Evolutionary conservation across 2,888 invertebrate species (phyloP).

Genomic region (Chalcosyrphus nemorum): DNA sequence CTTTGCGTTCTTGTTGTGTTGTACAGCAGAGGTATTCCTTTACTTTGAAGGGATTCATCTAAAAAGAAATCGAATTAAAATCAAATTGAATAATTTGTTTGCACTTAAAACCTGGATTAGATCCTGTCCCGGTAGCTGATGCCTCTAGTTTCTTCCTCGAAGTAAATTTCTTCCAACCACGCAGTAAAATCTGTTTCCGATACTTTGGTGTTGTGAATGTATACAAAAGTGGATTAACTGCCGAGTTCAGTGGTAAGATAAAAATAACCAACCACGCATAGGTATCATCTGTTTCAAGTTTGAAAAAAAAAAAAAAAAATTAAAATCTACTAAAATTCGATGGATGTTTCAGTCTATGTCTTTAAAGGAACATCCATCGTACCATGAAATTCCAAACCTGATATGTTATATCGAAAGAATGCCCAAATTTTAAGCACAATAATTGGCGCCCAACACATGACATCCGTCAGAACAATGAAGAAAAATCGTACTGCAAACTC

Average conservation of each 20-base stretch:
- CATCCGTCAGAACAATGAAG: constrained; percentile 87
- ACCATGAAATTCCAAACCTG: constrained; percentile 81
- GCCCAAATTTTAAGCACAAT: constrained; percentile 86
- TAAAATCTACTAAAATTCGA: neutral
- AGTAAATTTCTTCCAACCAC: constrained; percentile 81
- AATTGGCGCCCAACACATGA: constrained; percentile 88
- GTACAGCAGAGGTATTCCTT: constrained; percentile 64
- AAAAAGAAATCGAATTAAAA: neutral
- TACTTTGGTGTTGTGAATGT: constrained; percentile 87
- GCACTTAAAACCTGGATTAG: constrained; percentile 77
- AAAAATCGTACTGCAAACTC: constrained; percentile 87
- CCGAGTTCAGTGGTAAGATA: constrained; percentile 86
- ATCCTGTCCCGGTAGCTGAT: constrained; percentile 79
- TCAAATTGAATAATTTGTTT: neutral
- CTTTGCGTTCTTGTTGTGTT: constrained; percentile 58
- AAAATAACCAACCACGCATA: constrained; percentile 87
- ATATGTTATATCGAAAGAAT: constrained; percentile 83
- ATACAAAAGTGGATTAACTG: constrained; percentile 86
- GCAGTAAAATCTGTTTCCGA: constrained; percentile 82
- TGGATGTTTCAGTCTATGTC: neutral
- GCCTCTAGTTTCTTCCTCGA: constrained; percentile 79
- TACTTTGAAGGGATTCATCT: constrained; percentile 63
- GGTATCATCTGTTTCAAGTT: constrained; percentile 86
- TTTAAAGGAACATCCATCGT: neutral
- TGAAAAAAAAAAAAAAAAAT: too few relatives aligned